Base-by-base conservation (phyloP, 2,797 vertebrate genomes). In the Galago senegalensis region DNA sequence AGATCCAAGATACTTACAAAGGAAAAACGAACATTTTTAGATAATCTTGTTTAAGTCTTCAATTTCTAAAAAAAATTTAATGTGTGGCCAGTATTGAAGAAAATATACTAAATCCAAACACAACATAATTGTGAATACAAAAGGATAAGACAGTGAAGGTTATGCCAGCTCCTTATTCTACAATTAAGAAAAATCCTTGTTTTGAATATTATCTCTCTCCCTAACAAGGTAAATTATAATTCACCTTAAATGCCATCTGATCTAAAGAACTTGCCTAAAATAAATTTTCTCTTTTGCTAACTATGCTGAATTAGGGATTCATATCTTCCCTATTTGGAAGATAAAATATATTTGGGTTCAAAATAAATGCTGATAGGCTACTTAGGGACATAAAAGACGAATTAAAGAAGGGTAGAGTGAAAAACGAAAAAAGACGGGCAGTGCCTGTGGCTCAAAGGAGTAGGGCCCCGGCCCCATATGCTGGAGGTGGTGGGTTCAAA, bases 221-320 rank as follows among this genome's bases (percentile, higher is more conserved):
- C n/a, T 82, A 53, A 69, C 43, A 90, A 85, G 53, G 6, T 73
- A 95, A 96, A 89, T 85, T 63, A 56, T 79, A 82, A 61, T 80
- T 87, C 81, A 86, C 53, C 34, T 61, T 94, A 77, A 91, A 88
- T 91, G 34, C 85, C 72, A 97, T 63, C 37, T 91, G 17, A 79
- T 82, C 61, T 80, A 82, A 91, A 90, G 31, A 93, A 75, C 13
- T 92, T 90, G 17, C 63, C 61, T 87, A 46, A 91, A 92, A 91
- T 93, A 72, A 92, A 13, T 92, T 96, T 93, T 94, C 82, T 56
- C 53, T 89, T 94, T 94, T 87, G 94, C 53, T 90, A 89, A 96
- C 49, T 93, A 92, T 91, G 21, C 34, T 89, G 37, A 94, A 92
- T 87, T 88, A 95, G 9, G 91, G 95, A 97, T 86, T 95, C 49